Conservation (phyloP, 2,113 vertebrate genomes). For the Pitta sordida region DNA sequence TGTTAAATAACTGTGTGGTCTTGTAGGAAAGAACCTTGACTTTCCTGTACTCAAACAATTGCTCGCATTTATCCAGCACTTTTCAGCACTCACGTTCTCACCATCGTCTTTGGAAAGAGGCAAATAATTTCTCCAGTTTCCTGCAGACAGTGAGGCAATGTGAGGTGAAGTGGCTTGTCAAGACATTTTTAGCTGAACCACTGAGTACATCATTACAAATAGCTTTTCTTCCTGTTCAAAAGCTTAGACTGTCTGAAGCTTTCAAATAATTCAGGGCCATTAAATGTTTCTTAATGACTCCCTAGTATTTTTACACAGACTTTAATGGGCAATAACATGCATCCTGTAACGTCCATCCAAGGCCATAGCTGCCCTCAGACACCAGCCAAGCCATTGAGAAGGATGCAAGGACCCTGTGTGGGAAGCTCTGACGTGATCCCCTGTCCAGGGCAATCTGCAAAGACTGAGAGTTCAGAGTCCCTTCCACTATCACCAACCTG, state of each 20-base stretch:
- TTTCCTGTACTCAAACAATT: background rate
- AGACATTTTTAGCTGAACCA: background rate
- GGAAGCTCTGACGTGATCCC: background rate
- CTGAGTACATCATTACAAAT: background rate
- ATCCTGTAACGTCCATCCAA: background rate
- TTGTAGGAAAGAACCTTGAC: background rate
- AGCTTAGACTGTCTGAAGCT: background rate
- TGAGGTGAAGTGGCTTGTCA: background rate
- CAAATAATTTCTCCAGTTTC: background rate
- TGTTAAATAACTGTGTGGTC: background rate
- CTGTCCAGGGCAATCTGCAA: accelerated
- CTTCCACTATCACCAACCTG: background rate
- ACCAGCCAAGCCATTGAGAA: background rate
- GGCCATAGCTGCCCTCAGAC: background rate
- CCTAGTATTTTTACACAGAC: background rate
- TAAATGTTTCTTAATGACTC: background rate
- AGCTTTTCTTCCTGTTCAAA: background rate
- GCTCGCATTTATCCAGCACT: background rate
- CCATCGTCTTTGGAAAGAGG: background rate
- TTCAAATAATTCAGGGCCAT: background rate
- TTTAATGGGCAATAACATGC: background rate
- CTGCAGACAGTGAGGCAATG: background rate
- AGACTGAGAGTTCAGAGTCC: background rate
- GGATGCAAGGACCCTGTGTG: accelerated
- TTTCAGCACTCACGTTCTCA: background rate